phyloP scores from a whole-genome alignment of 2,888 invertebrate genomes.

The Drosophila macrothrix region DNA sequence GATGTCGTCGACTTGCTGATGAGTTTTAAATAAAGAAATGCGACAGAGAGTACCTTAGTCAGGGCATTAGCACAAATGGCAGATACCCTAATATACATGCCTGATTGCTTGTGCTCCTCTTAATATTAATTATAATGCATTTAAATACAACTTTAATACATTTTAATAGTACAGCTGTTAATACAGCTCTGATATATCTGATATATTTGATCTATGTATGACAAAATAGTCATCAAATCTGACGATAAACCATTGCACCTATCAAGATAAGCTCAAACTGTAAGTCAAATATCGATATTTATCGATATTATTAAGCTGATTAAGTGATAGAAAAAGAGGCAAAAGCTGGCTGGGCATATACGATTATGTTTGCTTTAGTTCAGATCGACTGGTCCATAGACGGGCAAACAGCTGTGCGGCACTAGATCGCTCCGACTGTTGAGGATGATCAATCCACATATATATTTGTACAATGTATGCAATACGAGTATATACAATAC shows the following conservation, averaged over 20 bases:
- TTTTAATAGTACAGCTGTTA: background rate
- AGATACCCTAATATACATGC: background rate
- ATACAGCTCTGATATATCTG: background rate
- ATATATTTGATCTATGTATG: too few species aligned
- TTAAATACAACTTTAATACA: background rate
- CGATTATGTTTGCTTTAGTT: background rate
- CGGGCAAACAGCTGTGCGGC: background rate
- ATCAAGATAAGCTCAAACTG: background rate
- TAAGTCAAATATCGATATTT: background rate
- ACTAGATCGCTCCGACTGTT: background rate
- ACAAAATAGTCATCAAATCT: background rate
- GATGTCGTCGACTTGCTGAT: slow-evolving; percentile 78
- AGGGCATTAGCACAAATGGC: background rate
- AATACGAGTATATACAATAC: background rate
- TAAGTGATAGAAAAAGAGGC: background rate
- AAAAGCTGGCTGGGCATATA: background rate
- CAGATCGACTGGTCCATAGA: background rate
- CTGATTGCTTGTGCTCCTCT: background rate
- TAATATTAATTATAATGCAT: background rate
- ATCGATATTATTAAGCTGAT: background rate
- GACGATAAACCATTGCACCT: too few species aligned
- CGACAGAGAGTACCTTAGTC: slow-evolving; percentile 19
- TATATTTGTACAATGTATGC: background rate
- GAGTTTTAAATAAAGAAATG: slow-evolving; percentile 75
- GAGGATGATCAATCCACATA: background rate